Conservation (phyloP, 30 jellyfish, hydroid and myxozoan species). For the Pelagia noctiluca region DNA sequence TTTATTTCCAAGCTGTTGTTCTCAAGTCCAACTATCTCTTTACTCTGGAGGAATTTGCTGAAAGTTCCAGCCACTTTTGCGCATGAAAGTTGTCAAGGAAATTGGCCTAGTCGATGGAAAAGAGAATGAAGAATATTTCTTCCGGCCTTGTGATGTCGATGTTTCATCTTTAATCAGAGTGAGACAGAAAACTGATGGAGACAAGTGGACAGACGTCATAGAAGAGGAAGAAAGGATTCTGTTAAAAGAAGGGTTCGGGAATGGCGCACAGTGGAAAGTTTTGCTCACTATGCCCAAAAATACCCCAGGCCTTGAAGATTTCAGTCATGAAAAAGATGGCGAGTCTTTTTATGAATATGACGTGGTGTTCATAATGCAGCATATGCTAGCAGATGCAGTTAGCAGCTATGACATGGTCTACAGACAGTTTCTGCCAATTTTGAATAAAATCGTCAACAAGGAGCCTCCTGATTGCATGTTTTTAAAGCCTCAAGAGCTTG, state of each 20-base stretch:
- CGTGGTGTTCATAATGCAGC: constrained; percentile 31
- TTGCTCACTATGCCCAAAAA: constrained; percentile 26
- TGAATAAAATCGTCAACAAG: constrained; percentile 32
- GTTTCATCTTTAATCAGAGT: constrained; percentile 16
- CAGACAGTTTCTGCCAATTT: constrained; percentile 59
- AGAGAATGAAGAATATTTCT: constrained; percentile 20
- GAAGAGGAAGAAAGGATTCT: constrained; percentile 46
- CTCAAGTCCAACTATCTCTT: constrained; percentile 15
- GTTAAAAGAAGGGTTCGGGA: constrained; percentile 55
- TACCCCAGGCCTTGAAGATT: background rate
- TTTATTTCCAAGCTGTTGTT: constrained; percentile 42
- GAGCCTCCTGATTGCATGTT: constrained; percentile 31
- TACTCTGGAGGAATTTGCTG: constrained; percentile 22
- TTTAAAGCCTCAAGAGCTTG: constrained; percentile 30
- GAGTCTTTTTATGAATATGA: constrained; percentile 22
- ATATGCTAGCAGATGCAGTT: constrained; percentile 48
- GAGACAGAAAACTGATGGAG: background rate
- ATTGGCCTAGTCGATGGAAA: constrained; percentile 1
- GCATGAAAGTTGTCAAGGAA: constrained; percentile 38
- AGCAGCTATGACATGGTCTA: constrained; percentile 56
- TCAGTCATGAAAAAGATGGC: background rate
- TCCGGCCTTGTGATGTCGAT: constrained; percentile 35
- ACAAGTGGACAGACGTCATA: constrained; percentile 25
- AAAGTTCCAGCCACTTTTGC: constrained; percentile 59
- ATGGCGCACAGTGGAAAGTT: constrained; percentile 61